Base-by-base conservation (phyloP, 2,797 vertebrate genomes). In the Dendrocincla fuliginosa region DNA sequence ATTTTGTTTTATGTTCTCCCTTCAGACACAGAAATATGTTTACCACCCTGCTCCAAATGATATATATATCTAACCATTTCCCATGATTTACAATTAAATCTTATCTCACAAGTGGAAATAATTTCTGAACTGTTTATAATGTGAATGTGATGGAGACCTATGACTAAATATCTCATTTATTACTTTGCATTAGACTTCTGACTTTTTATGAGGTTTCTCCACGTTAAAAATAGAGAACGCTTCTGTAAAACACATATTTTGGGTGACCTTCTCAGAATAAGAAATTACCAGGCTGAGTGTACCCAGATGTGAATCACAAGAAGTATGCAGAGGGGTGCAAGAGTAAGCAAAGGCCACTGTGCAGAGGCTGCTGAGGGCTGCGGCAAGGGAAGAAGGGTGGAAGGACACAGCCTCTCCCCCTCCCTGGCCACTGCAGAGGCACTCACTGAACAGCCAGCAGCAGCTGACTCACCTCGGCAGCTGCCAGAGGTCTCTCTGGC, bases 101-200 rank as follows among this genome's bases (percentile, higher is more conserved):
- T 87, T 95, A 79, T 35, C 76, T 96, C 86, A 55, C 49, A 50
- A 90, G 90, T 64, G 71, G 92, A 94, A 91, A 46, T 84, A 3
- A 74, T 90, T 89, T 87, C 73, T 95, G 83, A 95, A 89, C 77
- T 64, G 46, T 94, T 95, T 68, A 70, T 74, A 70, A 74, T 11
- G 13, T 3, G 32, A 75, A 87, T n/a, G 11, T 27, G 77, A 90
- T 89, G 80, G 87, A 94, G 77, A 92, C 50, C 95, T 94, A 90
- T 95, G 93, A 95, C 95, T 97, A 96, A 94, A 95, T 91, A 94
- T 46, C 88, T 90, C 74, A 42, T 97, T 95, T 95, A 95, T 95
- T 95, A 96, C 95, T 95, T 95, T 89, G 53, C 53, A 37, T 94
- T 91, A 91, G 50, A 86, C 83, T 88, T 87, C 73, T 91, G 87